Percentiles rank a stretch among this genome's conserved stretches.
phyloP scores from a whole-genome alignment of 2,113 vertebrate genomes.

The Coptodon bakossiorum region DNA sequence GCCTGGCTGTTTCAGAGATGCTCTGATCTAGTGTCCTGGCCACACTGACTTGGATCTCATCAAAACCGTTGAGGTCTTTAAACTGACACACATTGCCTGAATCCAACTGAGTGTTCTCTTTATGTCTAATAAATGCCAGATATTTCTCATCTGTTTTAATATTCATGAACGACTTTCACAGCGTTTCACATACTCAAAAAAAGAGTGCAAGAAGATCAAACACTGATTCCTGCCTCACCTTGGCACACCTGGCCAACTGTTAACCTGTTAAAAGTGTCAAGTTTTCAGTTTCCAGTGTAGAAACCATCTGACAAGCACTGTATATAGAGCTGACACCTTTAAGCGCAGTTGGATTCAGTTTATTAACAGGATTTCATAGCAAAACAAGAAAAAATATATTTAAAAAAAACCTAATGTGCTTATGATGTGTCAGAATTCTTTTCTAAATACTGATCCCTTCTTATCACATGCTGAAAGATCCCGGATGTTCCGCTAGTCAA shows the following conservation, averaged over 20 bases:
- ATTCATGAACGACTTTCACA: background rate
- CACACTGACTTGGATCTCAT: background rate
- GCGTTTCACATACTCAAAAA: background rate
- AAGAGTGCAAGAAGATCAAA: background rate
- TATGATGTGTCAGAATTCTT: background rate
- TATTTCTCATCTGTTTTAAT: background rate
- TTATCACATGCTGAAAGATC: background rate
- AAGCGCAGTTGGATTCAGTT: background rate
- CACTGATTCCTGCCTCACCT: background rate
- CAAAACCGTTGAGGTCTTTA: background rate
- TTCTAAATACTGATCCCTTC: background rate
- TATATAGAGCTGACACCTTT: background rate
- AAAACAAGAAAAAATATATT: background rate
- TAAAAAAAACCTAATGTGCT: fast-evolving
- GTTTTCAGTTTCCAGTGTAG: background rate
- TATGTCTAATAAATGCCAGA: background rate
- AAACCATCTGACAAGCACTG: background rate
- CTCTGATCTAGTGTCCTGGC: background rate
- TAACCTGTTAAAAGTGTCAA: background rate
- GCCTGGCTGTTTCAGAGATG: background rate
- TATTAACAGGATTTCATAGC: background rate
- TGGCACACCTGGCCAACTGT: background rate
- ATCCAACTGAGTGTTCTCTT: background rate
- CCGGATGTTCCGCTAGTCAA: background rate
- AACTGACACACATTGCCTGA: background rate